A percentile compares a stretch with the other conserved stretches of the same genome.
These are phyloP conservation scores for Montipora capitata DNA, from an alignment of 92 coral and sea anemone species.

Conservation along the genomic window DNA sequence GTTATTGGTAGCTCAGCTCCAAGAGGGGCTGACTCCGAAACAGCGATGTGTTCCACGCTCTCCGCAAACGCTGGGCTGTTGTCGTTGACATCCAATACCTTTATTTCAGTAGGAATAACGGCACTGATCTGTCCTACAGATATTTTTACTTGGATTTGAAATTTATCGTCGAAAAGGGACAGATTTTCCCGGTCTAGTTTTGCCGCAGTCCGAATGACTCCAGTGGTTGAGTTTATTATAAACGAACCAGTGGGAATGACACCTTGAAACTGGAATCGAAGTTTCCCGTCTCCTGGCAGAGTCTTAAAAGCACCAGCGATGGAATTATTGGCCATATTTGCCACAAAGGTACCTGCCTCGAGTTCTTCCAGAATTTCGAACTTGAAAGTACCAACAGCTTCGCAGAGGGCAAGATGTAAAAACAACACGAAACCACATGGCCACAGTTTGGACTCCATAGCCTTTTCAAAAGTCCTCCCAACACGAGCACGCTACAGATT, in stretches of 20 bases:
- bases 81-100: constrained; percentile 84
- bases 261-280: constrained; percentile 70
- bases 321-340: constrained; percentile 74
- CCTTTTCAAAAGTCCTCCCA: background rate
- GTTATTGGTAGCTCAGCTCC: constrained; percentile 75
- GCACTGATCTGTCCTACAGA: constrained; percentile 49
- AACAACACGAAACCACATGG: constrained; percentile 3
- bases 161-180: constrained; percentile 56
- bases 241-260: constrained; percentile 56
- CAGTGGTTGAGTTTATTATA: constrained; percentile 61
- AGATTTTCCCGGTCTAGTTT: constrained; percentile 81
- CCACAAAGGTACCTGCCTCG: constrained; percentile 76
- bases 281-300: constrained; percentile 19
- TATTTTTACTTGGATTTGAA: constrained; percentile 65
- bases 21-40: constrained; percentile 85
- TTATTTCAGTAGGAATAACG: constrained; percentile 73
- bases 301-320: constrained; percentile 49
- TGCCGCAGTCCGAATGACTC: constrained; percentile 72
- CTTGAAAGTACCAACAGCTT: background rate
- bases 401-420: constrained; percentile 2
- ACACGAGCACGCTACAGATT: background rate
- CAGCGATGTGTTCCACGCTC: constrained; percentile 66
- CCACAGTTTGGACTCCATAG: constrained; percentile 19
- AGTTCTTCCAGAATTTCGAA: constrained; percentile 84
- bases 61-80: constrained; percentile 77